Evolutionary conservation across 2,888 invertebrate species (phyloP).

Genomic region (Tyria jacobaeae): DNA sequence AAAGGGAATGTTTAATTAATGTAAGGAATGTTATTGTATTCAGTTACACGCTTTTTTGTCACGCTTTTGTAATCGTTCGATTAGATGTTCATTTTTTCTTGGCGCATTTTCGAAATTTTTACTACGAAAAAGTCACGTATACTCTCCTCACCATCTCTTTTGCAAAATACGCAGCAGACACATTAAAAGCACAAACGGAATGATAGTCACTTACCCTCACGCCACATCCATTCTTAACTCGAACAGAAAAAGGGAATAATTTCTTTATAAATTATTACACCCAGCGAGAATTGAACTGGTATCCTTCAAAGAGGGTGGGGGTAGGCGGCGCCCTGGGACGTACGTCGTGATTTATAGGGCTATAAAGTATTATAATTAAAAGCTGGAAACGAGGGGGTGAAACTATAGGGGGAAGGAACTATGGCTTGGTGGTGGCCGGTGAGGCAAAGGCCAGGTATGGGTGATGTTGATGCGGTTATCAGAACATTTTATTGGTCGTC

Average conservation of each 20-base stretch:
- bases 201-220: slow-evolving; percentile 46
- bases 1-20: too few species aligned
- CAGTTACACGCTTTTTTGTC: not conserved
- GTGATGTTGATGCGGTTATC: slow-evolving; percentile 19
- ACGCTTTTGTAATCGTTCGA: not conserved
- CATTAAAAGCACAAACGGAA: slow-evolving; percentile 25
- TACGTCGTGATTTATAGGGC: slow-evolving; percentile 90
- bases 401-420: slow-evolving; percentile 81
- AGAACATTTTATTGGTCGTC: slow-evolving; percentile 13
- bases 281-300: slow-evolving; percentile 89
- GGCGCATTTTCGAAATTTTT: not conserved
- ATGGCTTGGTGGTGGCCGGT: slow-evolving; percentile 70
- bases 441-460: slow-evolving; percentile 49
- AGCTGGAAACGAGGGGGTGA: slow-evolving; percentile 80
- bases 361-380: slow-evolving; percentile 94
- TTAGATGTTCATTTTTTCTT: not conserved
- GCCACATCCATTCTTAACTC: slow-evolving; percentile 51
- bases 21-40: not conserved
- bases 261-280: slow-evolving; percentile 90
- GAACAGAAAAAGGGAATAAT: slow-evolving; percentile 83
- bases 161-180: not conserved
- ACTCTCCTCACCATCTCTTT: not conserved
- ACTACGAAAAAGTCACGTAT: not conserved
- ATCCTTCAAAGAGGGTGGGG: slow-evolving; percentile 83
- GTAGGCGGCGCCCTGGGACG: slow-evolving; percentile 76